These are phyloP conservation scores for Sebastes schlegelii DNA, from an alignment of 2,113 vertebrate species.

Conservation along the genomic window DNA sequence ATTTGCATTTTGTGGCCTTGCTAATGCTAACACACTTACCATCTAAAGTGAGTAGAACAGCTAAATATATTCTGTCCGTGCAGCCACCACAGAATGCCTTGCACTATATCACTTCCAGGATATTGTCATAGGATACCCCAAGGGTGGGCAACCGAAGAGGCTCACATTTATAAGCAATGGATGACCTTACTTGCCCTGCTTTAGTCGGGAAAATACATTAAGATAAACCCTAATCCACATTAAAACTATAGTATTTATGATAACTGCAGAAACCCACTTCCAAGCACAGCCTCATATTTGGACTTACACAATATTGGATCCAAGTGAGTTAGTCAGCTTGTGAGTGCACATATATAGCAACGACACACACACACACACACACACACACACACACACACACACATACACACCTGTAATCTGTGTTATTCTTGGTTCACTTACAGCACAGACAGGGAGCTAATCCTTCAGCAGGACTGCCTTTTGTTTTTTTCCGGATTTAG, in stretches of 20 bases:
- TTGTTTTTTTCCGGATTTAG: slow-evolving; percentile 72
- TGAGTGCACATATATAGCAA: slow-evolving; percentile 43
- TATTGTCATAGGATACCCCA: slow-evolving; percentile 71
- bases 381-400: slow-evolving; percentile 40
- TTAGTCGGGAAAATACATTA: slow-evolving; percentile 24
- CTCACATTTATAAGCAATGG: slow-evolving; percentile 34
- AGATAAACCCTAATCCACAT: slow-evolving; percentile 22
- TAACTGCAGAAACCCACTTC: neutral
- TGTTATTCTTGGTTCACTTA: slow-evolving; percentile 83
- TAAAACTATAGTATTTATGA: slow-evolving; percentile 18
- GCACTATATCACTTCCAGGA: slow-evolving; percentile 59
- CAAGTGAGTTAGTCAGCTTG: slow-evolving; percentile 31
- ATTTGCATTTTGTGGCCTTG: slow-evolving; percentile 37
- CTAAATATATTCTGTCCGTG: slow-evolving; percentile 83
- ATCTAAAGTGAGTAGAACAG: slow-evolving; percentile 76
- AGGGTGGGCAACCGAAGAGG: slow-evolving; percentile 29
- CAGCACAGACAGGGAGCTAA: slow-evolving; percentile 72
- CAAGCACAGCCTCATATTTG: slow-evolving; percentile 21
- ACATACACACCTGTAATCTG: slow-evolving; percentile 76
- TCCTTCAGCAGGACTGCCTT: slow-evolving; percentile 71
- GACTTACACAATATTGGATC: slow-evolving; percentile 24
- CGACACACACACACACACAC: slow-evolving; percentile 28
- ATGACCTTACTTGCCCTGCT: slow-evolving; percentile 33
- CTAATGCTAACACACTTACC: slow-evolving; percentile 44
- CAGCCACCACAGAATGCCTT: slow-evolving; percentile 52